phyloP scores from a whole-genome alignment of 2,113 vertebrate genomes.

The Bostrychus sinensis region DNA sequence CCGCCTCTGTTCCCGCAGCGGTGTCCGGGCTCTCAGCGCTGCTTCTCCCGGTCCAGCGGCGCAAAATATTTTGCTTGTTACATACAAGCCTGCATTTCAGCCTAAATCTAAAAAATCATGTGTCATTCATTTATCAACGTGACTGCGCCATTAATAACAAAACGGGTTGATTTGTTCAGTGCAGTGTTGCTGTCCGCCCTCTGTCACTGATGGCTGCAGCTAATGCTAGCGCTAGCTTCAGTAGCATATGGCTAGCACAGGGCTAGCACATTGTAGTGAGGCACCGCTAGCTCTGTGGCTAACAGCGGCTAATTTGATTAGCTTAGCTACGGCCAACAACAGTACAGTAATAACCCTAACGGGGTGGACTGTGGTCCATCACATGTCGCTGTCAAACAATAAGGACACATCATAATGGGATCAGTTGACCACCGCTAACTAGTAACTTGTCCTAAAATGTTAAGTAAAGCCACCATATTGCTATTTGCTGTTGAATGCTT shows the following conservation, averaged over 20 bases:
- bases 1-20: conserved; percentile 55
- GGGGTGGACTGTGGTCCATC: neutral
- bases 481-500: neutral
- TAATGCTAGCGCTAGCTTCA: conserved; percentile 58
- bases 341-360: conserved; percentile 35
- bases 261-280: neutral
- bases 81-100: conserved; percentile 1
- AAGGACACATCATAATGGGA: neutral
- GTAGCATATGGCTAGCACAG: conserved; percentile 11
- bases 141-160: neutral
- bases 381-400: conserved; percentile 27
- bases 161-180: conserved; percentile 49
- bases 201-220: conserved; percentile 61
- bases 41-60: conserved; percentile 45
- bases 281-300: conserved; percentile 27
- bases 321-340: conserved; percentile 56
- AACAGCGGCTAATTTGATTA: conserved; percentile 57
- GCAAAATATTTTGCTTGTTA: conserved; percentile 32
- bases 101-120: neutral
- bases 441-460: neutral
- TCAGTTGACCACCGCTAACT: too few relatives aligned
- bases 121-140: fast-evolving
- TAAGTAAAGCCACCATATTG: neutral
- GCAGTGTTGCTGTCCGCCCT: conserved; percentile 54
- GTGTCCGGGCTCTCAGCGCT: conserved; percentile 53